A percentile compares a stretch with the other conserved stretches of the same genome.
Conservation (phyloP, 2,888 invertebrate genomes). For the Maniola hyperantus region DNA sequence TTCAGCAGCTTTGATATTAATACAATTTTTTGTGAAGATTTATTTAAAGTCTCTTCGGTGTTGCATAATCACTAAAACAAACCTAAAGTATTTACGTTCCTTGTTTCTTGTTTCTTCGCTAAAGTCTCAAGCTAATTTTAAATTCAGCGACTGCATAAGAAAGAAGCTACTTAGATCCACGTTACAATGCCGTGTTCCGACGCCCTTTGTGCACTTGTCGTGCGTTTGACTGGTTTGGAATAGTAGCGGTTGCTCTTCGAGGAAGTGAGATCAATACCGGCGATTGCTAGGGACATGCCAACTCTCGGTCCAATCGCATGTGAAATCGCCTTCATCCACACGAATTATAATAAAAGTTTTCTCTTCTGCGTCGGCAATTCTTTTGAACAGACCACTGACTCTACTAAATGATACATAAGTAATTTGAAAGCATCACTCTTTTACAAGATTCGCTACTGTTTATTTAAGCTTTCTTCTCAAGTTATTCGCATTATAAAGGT, state of each 20-base stretch:
- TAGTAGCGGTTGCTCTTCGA: conserved; percentile 60
- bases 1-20: background rate
- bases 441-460: background rate
- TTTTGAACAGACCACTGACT: background rate
- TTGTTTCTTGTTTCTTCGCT: conserved; percentile 1
- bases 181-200: conserved; percentile 60
- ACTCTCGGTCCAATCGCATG: conserved; percentile 62
- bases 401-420: background rate
- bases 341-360: conserved; percentile 18
- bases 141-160: conserved; percentile 23
- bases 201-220: conserved; percentile 69
- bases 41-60: conserved; percentile 3
- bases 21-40: conserved; percentile 20
- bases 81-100: conserved; percentile 11
- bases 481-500: background rate
- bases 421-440: background rate
- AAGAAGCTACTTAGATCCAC: conserved; percentile 41
- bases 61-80: conserved; percentile 5
- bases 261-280: conserved; percentile 63
- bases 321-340: conserved; percentile 60
- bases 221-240: conserved; percentile 66
- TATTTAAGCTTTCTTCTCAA: background rate
- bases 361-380: conserved; percentile 2
- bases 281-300: conserved; percentile 64
- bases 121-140: conserved; percentile 15